phyloP scores from a whole-genome alignment of 1,140 invertebrate genomes.

The Tribolium castaneum region DNA sequence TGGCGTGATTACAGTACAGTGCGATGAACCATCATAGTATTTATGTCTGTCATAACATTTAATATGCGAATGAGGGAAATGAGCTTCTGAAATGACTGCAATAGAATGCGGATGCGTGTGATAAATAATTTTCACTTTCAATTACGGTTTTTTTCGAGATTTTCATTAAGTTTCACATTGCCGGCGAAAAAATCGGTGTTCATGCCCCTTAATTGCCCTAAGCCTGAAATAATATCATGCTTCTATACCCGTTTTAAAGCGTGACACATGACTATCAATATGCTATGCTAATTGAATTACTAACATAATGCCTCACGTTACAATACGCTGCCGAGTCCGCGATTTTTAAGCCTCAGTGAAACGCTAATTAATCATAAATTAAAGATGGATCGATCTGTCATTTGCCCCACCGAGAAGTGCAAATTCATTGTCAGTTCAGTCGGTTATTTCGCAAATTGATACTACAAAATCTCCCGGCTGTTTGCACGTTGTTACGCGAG shows the following conservation, averaged over 20 bases:
- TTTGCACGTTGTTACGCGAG: neutral
- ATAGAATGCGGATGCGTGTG: conserved; percentile 18
- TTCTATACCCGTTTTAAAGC: conserved; percentile 30
- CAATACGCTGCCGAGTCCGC: neutral
- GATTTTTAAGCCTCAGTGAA: neutral
- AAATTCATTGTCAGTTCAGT: neutral
- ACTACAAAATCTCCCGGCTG: neutral
- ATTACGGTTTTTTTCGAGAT: conserved; percentile 6
- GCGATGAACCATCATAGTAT: conserved; percentile 5
- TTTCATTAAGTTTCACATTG: conserved; percentile 6
- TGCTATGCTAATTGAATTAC: conserved; percentile 24
- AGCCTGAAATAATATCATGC: conserved; percentile 28
- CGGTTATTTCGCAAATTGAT: neutral
- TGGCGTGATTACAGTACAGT: conserved; percentile 14
- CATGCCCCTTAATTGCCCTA: conserved; percentile 17
- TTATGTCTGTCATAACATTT: conserved; percentile 29
- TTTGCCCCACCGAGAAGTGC: neutral
- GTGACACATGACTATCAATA: conserved; percentile 30
- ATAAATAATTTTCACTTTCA: conserved; percentile 29
- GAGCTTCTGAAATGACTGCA: conserved; percentile 10
- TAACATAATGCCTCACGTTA: conserved; percentile 9
- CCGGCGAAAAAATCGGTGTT: conserved; percentile 1
- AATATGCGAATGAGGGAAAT: conserved; percentile 32
- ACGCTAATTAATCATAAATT: neutral
- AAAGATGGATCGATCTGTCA: neutral